Base-by-base conservation (phyloP, 2,113 vertebrate species). In the Colossoma macropomum region DNA sequence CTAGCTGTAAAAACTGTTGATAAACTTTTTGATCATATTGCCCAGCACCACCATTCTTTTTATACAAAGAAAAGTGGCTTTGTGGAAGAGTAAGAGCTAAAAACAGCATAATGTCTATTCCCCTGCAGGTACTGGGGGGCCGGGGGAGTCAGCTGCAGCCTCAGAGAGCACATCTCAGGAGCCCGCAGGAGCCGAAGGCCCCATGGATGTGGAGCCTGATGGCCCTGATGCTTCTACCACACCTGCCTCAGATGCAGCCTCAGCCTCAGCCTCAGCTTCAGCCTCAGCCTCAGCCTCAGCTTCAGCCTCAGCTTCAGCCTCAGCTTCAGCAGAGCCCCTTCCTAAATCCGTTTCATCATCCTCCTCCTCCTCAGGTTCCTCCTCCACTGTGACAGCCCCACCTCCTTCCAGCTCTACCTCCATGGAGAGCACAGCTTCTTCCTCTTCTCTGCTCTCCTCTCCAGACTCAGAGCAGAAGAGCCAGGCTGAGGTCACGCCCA, bases 381-480 rank as follows among this genome's bases (percentile, higher is more conserved):
- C 95, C 28, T 94, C 95, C 21, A 83, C 94, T 1, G 86, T 92
- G 81, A 93, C 96, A 54, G 94, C 93, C 45, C 95, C 94, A 84
- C 95, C 93, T 76, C 94, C 93, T 21, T 94, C 94, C 27, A 93
- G 91, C 45, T 92, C 96, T 5, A 93, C 96, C 6, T 94, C 95
- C 0, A 83, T 91, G 81, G 95, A 94, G 91, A 95, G 92, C 83
- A 94, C 95, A 0, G 92, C 83, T 10, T 91, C 89, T 65, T 94
- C 95, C 70, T 89, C 95, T 38, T 94, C 95, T 70, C 84, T 95
- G 32, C 87, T 94, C 3, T 95, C 96, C 32, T 94, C 95, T 76
- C 93, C 95, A 52, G 95, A 96, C 85, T 94, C 88, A 0, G 96
- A 96, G 78, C 95, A 94, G 83, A 95, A 93, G 89, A 92, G 90